A percentile compares a stretch with the other conserved stretches of the same genome.
phyloP scores from a whole-genome alignment of 1,140 invertebrate genomes.

The Elymnias hypermnestra region DNA sequence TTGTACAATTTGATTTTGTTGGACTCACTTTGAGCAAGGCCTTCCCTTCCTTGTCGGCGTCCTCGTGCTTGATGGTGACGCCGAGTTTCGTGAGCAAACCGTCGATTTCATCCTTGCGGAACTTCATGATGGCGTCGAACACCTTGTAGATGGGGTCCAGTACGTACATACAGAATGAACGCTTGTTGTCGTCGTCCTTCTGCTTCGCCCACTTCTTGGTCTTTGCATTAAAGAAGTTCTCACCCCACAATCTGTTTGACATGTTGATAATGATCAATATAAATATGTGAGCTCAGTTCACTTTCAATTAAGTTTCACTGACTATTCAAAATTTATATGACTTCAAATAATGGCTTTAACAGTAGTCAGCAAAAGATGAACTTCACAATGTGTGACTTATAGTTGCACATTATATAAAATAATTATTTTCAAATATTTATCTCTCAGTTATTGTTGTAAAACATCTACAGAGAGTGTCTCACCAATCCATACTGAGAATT shows the following conservation, averaged over 20 bases:
- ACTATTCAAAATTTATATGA: too few relatives aligned
- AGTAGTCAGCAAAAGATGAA: too few relatives aligned
- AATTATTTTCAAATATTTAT: constrained; percentile 32
- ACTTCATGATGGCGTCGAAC: constrained; percentile 98
- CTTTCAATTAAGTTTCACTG: too few relatives aligned
- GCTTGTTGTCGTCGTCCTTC: constrained; percentile 92
- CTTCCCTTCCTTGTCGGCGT: constrained; percentile 97
- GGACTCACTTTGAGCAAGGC: constrained; percentile 86
- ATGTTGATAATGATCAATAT: background rate
- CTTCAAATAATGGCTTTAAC: too few relatives aligned
- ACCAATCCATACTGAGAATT: constrained; percentile 39
- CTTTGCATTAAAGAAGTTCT: constrained; percentile 98
- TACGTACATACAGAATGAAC: constrained; percentile 99
- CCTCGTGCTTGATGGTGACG: constrained; percentile 94
- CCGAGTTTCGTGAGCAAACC: constrained; percentile 91
- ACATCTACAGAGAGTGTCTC: constrained; percentile 31
- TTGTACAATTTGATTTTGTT: too few relatives aligned
- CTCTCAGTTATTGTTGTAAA: constrained; percentile 44
- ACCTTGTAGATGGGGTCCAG: constrained; percentile 99
- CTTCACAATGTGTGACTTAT: too few relatives aligned
- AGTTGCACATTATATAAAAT: too few relatives aligned
- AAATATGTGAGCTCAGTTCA: too few relatives aligned
- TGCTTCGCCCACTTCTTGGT: constrained; percentile 99
- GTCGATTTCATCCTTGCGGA: constrained; percentile 96
- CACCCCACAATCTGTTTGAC: constrained; percentile 89